phyloP scores from a whole-genome alignment of 2,888 invertebrate species.

The Myopa tessellatipennis region DNA sequence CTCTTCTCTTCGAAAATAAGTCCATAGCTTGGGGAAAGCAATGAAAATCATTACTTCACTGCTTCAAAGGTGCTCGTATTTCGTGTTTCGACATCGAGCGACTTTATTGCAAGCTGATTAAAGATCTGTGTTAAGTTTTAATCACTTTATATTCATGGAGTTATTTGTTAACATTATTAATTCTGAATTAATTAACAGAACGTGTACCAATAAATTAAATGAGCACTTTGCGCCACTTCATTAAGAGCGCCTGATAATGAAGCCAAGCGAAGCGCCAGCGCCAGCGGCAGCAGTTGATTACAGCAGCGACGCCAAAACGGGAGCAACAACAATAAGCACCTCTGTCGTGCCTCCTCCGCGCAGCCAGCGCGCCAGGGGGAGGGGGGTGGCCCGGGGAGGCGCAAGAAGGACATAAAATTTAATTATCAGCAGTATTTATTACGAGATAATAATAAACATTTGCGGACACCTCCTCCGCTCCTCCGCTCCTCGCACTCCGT shows the following conservation, averaged over 20 bases:
- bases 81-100: neutral
- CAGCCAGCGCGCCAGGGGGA: neutral
- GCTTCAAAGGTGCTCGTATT: neutral
- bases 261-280: neutral
- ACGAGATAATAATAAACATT: constrained; percentile 39
- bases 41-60: too few relatives aligned
- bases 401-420: constrained; percentile 31
- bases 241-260: constrained; percentile 19
- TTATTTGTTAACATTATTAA: constrained; percentile 17
- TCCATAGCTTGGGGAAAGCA: too few relatives aligned
- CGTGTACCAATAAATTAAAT: constrained; percentile 27
- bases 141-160: constrained; percentile 1
- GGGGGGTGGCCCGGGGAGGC: neutral
- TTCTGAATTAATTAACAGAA: constrained; percentile 30
- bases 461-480: constrained; percentile 10
- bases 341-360: too few relatives aligned
- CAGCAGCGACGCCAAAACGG: neutral
- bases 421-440: constrained; percentile 39
- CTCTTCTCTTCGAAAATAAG: too few relatives aligned
- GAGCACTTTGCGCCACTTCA: constrained; percentile 34
- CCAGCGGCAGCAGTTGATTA: neutral
- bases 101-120: neutral
- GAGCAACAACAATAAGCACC: constrained; percentile 4
- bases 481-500: neutral
- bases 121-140: neutral